These are phyloP conservation scores for Oncorhynchus mykiss DNA, from an alignment of 2,113 vertebrate genomes.

Conservation along the genomic window DNA sequence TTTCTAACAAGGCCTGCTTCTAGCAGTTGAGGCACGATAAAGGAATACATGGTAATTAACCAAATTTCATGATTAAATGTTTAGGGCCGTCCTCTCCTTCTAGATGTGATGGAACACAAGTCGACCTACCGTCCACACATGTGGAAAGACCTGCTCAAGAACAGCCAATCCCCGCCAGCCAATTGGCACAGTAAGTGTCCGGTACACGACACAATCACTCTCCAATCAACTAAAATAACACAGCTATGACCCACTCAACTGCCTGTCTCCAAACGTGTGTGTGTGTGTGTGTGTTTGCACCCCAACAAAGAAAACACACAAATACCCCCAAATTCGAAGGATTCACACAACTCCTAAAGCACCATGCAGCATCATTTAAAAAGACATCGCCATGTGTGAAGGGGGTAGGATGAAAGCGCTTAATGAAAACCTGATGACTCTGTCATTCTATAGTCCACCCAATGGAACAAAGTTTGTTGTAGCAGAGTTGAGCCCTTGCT, in stretches of 20 bases:
- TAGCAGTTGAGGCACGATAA: conserved; percentile 24
- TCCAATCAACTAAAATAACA: conserved; percentile 42
- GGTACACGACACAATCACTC: conserved; percentile 23
- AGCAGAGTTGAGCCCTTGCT: neutral
- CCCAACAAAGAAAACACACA: neutral
- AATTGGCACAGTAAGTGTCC: conserved; percentile 21
- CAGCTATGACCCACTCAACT: neutral
- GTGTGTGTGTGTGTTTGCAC: neutral
- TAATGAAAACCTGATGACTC: neutral
- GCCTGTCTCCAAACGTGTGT: neutral
- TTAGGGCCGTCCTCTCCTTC: neutral
- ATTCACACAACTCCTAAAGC: neutral
- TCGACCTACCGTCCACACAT: neutral
- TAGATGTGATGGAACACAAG: neutral
- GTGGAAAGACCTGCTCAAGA: neutral
- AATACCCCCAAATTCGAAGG: neutral
- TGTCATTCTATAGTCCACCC: neutral
- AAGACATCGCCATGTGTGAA: neutral
- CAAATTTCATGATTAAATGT: neutral
- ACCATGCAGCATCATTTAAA: neutral
- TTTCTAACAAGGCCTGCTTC: conserved; percentile 16
- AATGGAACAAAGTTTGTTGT: neutral
- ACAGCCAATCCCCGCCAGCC: conserved; percentile 16
- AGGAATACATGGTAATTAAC: conserved; percentile 1
- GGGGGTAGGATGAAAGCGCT: neutral